These are phyloP conservation scores for Lucifuga dentata DNA, from an alignment of 2,113 vertebrate species.

Conservation along the genomic window DNA sequence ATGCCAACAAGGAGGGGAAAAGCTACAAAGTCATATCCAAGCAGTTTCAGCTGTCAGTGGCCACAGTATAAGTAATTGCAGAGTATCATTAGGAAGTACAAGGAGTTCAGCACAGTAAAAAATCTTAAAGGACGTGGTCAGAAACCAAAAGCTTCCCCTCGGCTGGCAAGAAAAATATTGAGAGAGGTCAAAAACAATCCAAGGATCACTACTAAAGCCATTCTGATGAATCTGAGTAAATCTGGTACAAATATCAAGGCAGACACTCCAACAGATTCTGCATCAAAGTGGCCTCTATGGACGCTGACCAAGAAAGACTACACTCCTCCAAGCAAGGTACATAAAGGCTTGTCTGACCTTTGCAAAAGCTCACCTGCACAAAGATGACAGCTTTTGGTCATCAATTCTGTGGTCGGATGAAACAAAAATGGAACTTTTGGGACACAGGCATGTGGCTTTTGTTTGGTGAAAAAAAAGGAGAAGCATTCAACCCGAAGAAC, in stretches of 20 bases:
- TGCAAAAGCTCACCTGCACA: conserved; percentile 6
- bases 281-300: no score
- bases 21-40: no score
- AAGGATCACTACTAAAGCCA: conserved; percentile 5
- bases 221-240: conserved; percentile 7
- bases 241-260: background rate
- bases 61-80: no score
- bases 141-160: no score
- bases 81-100: no score
- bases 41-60: no score
- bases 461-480: background rate
- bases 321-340: conserved; percentile 10
- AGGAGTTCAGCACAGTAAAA: no score
- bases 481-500: no score
- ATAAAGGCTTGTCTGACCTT: background rate
- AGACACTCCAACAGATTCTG: conserved; percentile 10
- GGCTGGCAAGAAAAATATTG: no score
- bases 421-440: conserved; percentile 11
- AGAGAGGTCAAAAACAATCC: conserved; percentile 9
- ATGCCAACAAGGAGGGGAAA: no score
- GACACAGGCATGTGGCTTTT: background rate
- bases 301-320: conserved; percentile 2
- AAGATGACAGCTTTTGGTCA: conserved; percentile 5
- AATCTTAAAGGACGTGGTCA: no score
- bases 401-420: conserved; percentile 5